Evolutionary conservation across 2,113 vertebrate genomes (phyloP).

Genomic region (Blennius ocellaris): DNA sequence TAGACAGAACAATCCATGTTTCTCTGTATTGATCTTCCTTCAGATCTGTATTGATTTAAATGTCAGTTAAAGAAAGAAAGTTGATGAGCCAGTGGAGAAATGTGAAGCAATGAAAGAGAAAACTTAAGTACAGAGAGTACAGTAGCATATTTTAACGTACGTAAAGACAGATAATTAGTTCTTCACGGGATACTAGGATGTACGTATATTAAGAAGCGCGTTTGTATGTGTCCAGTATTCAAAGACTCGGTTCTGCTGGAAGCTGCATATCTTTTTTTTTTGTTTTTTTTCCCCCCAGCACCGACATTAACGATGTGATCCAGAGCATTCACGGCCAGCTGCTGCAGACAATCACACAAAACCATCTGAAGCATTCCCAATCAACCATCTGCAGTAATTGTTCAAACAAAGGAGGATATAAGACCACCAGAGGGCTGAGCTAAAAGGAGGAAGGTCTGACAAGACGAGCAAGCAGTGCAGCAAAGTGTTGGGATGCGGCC

Average conservation of each 20-base stretch:
- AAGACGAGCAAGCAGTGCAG: conserved; percentile 20
- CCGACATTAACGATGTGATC: no score
- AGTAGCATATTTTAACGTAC: background rate
- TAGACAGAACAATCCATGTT: background rate
- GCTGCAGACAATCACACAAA: conserved; percentile 34
- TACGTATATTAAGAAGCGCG: background rate
- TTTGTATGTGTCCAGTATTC: background rate
- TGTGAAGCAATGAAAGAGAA: no score
- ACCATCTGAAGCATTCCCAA: conserved; percentile 21
- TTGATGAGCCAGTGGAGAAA: background rate
- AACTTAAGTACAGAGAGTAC: no score
- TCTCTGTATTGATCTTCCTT: background rate
- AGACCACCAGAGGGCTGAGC: conserved; percentile 31
- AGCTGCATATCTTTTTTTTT: background rate
- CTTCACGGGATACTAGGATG: background rate
- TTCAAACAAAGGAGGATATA: conserved; percentile 14
- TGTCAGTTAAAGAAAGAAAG: background rate
- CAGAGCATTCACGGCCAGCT: conserved; percentile 3
- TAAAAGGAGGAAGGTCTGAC: conserved; percentile 16
- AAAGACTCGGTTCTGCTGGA: no score
- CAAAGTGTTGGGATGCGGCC: conserved; percentile 29
- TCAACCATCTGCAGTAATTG: conserved; percentile 41
- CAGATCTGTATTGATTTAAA: background rate
- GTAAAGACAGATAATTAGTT: no score
- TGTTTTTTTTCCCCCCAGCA: background rate